Conservation (phyloP, 2,797 vertebrate species). For the Mormyrus proboscirostris region DNA sequence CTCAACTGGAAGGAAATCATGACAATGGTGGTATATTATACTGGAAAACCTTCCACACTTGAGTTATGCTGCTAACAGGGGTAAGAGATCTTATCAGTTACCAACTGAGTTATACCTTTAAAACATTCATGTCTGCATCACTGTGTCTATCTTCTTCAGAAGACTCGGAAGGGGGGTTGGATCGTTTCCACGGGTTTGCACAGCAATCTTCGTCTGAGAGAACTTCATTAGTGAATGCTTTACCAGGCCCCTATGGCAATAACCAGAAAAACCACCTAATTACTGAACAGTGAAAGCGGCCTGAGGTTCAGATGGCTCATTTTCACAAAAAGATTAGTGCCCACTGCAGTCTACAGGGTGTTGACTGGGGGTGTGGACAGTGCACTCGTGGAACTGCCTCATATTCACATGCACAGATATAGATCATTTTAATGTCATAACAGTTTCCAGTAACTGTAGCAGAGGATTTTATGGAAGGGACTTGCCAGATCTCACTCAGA, state of each 20-base stretch:
- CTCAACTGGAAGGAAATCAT: neutral
- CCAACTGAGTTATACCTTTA: neutral
- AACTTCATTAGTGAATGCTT: neutral
- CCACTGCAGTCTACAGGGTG: neutral
- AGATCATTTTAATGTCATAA: neutral
- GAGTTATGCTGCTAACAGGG: neutral
- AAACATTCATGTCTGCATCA: neutral
- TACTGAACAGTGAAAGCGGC: neutral
- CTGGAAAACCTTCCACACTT: neutral
- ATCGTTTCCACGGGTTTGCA: neutral
- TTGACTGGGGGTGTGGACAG: neutral
- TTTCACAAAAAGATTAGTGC: neutral
- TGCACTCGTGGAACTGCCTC: neutral
- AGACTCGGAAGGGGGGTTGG: neutral
- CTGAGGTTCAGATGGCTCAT: neutral
- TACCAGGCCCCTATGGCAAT: neutral
- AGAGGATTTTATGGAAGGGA: neutral
- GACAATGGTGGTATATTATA: neutral
- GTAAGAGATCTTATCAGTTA: neutral
- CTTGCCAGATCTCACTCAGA: neutral
- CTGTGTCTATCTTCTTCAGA: neutral
- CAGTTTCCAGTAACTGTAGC: neutral
- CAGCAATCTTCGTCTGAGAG: neutral
- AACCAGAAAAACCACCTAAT: neutral
- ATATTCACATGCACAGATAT: neutral